These are phyloP conservation scores for Dasypus novemcinctus DNA, from an alignment of 2,113 vertebrate genomes.

Conservation along the genomic window DNA sequence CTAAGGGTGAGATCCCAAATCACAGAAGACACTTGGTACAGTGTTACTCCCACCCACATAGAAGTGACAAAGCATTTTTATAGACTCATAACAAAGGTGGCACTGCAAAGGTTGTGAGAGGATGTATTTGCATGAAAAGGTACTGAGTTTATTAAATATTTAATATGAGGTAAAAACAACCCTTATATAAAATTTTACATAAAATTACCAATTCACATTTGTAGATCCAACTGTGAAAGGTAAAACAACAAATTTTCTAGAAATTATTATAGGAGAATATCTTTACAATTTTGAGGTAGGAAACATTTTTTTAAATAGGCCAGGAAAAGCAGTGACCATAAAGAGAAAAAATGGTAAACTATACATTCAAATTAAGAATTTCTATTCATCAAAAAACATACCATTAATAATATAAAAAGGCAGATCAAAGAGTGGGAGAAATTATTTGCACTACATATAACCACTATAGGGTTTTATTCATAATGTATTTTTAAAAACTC, in stretches of 20 bases:
- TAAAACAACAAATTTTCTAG: background rate
- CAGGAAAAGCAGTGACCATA: background rate
- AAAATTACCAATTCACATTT: background rate
- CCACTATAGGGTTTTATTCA: background rate
- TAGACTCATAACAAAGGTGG: background rate
- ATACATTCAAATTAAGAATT: background rate
- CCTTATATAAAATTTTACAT: background rate
- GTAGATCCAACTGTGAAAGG: background rate
- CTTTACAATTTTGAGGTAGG: background rate
- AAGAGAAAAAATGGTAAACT: background rate
- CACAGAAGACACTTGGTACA: fast-evolving
- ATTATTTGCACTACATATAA: background rate
- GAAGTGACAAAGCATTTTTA: background rate
- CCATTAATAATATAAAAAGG: background rate
- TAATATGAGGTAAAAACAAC: background rate
- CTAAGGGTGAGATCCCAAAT: background rate
- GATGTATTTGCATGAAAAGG: background rate
- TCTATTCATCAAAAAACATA: background rate
- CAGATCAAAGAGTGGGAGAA: background rate
- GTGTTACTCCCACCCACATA: background rate
- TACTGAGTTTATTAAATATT: background rate
- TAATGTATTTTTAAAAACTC: background rate
- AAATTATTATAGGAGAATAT: background rate
- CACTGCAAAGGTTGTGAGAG: background rate
- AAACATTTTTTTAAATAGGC: background rate